These are phyloP conservation scores for Melipona beecheii DNA, from an alignment of 2,888 invertebrate genomes.

Conservation along the genomic window DNA sequence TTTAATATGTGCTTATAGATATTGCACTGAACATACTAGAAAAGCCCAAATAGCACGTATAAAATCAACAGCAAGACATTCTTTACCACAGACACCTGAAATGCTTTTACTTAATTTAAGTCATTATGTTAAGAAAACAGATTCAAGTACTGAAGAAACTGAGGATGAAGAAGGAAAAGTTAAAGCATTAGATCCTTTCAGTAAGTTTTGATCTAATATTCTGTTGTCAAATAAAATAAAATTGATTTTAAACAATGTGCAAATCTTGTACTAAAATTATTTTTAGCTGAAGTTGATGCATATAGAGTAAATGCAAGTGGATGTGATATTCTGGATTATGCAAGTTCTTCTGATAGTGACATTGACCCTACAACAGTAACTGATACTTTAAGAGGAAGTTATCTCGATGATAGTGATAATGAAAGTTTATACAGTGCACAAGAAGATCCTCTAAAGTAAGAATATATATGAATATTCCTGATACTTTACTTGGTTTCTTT, in stretches of 20 bases:
- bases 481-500: conserved; percentile 12
- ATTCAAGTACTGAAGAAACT: conserved; percentile 81
- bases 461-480: conserved; percentile 41
- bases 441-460: conserved; percentile 91
- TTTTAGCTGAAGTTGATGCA: conserved; percentile 86
- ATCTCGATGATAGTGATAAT: conserved; percentile 90
- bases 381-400: conserved; percentile 87
- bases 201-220: conserved; percentile 82
- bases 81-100: conserved; percentile 88
- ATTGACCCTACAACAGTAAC: conserved; percentile 87
- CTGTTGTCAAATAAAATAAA: background rate
- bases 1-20: conserved; percentile 82
- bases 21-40: conserved; percentile 89
- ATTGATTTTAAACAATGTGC: background rate
- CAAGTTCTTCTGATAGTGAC: conserved; percentile 91
- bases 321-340: conserved; percentile 88
- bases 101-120: conserved; percentile 87
- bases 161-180: conserved; percentile 85
- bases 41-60: conserved; percentile 88
- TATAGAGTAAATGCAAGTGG: conserved; percentile 85
- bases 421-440: conserved; percentile 91
- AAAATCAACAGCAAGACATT: conserved; percentile 86
- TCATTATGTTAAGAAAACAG: conserved; percentile 86
- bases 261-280: background rate
- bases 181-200: conserved; percentile 86